Percentiles rank a stretch among this genome's conserved stretches.
Evolutionary conservation across 1,140 invertebrate species (phyloP).

Genomic region (Ganaspis sp.): DNA sequence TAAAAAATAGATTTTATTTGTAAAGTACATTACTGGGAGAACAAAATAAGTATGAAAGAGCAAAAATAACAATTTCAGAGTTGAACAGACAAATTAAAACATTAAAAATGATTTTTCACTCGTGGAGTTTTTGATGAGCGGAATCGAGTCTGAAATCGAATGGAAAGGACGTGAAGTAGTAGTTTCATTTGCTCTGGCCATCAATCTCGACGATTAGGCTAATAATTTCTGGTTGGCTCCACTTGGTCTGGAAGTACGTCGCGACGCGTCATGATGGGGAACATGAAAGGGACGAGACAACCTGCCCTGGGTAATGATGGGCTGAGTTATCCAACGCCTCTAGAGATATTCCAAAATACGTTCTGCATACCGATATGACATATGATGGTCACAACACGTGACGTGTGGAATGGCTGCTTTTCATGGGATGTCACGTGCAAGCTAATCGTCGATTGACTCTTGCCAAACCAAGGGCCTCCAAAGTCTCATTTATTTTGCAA

Average conservation of each 20-base stretch:
- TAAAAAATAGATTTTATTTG: no score
- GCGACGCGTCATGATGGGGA: background rate
- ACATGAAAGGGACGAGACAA: constrained; percentile 26
- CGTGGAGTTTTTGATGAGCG: no score
- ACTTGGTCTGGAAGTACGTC: background rate
- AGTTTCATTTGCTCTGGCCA: background rate
- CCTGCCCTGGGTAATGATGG: constrained; percentile 8
- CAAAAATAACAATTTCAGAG: no score
- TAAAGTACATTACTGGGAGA: no score
- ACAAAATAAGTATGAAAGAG: no score
- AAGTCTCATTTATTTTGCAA: background rate
- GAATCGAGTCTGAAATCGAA: no score
- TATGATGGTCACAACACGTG: constrained; percentile 25
- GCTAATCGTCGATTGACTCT: constrained; percentile 20
- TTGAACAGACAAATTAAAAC: no score
- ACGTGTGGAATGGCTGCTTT: background rate
- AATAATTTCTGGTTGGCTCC: constrained; percentile 15
- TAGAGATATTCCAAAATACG: constrained; percentile 21
- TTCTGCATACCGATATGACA: constrained; percentile 19
- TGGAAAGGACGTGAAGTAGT: no score
- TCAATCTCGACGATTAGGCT: background rate
- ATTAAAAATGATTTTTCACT: no score
- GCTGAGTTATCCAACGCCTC: constrained; percentile 8
- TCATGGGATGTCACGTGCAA: background rate
- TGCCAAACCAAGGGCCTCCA: background rate